Evolutionary conservation across 2,888 invertebrate species (phyloP).

Genomic region (Strigamia maritima): DNA sequence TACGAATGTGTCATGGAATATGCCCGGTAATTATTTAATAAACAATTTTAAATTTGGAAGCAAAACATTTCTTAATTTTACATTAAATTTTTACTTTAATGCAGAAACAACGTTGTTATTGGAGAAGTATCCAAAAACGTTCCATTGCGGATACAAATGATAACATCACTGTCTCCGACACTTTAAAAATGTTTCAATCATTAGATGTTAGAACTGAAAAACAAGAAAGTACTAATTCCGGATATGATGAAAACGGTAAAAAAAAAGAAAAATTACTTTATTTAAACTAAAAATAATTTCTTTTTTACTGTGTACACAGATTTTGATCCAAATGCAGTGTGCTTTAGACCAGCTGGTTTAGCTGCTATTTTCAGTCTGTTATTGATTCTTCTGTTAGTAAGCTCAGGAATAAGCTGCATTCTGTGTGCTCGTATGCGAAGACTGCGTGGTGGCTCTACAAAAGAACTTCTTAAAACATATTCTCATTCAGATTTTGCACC

Average conservation of each 20-base stretch:
- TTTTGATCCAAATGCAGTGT: slow-evolving; percentile 37
- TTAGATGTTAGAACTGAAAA: slow-evolving; percentile 62
- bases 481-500: slow-evolving; percentile 12
- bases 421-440: slow-evolving; percentile 72
- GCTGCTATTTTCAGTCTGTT: slow-evolving; percentile 63
- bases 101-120: slow-evolving; percentile 47
- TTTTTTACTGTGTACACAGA: slow-evolving; percentile 14
- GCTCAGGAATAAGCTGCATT: slow-evolving; percentile 60
- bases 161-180: slow-evolving; percentile 69
- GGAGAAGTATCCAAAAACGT: slow-evolving; percentile 51
- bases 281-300: not conserved
- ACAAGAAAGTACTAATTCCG: not conserved
- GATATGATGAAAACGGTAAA: slow-evolving; percentile 36
- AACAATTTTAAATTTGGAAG: not conserved
- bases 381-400: slow-evolving; percentile 68
- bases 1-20: slow-evolving; percentile 90
- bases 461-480: slow-evolving; percentile 35
- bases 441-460: slow-evolving; percentile 48
- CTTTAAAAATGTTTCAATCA: slow-evolving; percentile 84
- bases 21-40: slow-evolving; percentile 61
- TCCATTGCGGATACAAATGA: slow-evolving; percentile 54
- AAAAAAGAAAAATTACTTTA: not conserved
- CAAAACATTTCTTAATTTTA: not conserved
- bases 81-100: not conserved
- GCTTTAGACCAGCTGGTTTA: slow-evolving; percentile 40